Evolutionary conservation across 2,797 vertebrate species (phyloP), one percentile per base, ranked within the genome.

Genomic region (Sebastes cheni): DNA sequence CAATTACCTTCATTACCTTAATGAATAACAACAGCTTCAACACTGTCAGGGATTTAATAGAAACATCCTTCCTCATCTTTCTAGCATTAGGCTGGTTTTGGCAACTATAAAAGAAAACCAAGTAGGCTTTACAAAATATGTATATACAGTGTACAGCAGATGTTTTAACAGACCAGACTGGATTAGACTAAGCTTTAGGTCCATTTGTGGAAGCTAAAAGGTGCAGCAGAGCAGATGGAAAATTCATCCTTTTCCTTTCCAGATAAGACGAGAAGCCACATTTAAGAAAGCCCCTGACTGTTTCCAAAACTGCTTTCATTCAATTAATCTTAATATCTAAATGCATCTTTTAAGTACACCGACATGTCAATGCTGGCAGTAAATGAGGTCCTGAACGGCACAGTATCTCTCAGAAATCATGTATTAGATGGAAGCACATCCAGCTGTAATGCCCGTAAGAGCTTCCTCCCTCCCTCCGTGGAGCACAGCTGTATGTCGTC

Each of bases 221-320:
- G 18, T 64, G 65, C n/a, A 65, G 29, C n/a, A 65, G 29, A 69
- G 25, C 39, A 77, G 32, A 85, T 39, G 66, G 68, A 70, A 83
- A 82, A 75, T 56, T 1, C 2, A 27, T 42, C 3, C 2, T 72
- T 66, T 64, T 75, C 4, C 13, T 74, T 54, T 71, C 36, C 55
- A 66, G 36, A 81, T 59, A 25, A 75, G 42, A 50, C 3, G 14
- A 50, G 8, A 68, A 81, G 30, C 46, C 50, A 68, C 67, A 64
- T 67, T 71, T 72, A 74, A 70, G 54, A 71, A 6, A 78, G 34
- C 10, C 11, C 32, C 16, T 65, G 29, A 68, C 9, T 76, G 54
- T 71, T 81, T 84, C 54, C 72, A 69, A 72, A 82, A 67, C 75
- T 12, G 52, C 23, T 74, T 76, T 75, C 5, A 71, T 10, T 69